A percentile compares a stretch with the other conserved stretches of the same genome.
phyloP scores from a whole-genome alignment of 2,797 vertebrate genomes.

The Myotis pilosus region DNA sequence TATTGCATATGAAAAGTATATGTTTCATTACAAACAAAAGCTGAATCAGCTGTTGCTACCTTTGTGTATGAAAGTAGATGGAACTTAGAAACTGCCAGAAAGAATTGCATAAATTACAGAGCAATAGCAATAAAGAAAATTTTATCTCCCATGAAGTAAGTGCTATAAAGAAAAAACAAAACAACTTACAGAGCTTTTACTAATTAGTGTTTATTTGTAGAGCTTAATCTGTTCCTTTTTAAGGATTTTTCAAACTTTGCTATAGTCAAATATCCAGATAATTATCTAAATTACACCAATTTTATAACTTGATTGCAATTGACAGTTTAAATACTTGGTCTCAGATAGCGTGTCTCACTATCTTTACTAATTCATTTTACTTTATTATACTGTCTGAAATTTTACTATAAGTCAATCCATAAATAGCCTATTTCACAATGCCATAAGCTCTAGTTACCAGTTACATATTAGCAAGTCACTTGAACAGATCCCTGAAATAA shows the following conservation, averaged over 20 bases:
- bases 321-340: background rate
- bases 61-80: slow-evolving; percentile 37
- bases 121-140: slow-evolving; percentile 37
- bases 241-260: background rate
- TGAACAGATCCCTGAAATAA: background rate
- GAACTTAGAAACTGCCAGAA: slow-evolving; percentile 22
- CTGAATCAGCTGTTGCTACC: background rate
- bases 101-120: slow-evolving; percentile 33
- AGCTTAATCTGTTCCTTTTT: background rate
- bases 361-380: background rate
- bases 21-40: background rate
- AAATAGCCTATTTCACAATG: background rate
- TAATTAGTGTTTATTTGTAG: background rate
- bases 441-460: background rate
- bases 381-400: slow-evolving; percentile 2
- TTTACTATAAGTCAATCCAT: background rate
- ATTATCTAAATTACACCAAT: background rate
- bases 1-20: background rate
- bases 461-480: background rate
- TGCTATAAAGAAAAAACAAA: background rate
- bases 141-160: background rate
- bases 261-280: background rate
- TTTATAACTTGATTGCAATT: slow-evolving; percentile 9
- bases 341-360: background rate
- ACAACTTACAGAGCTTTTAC: background rate